Conservation (phyloP, 2,888 invertebrate genomes). For the Macaria liturata region DNA sequence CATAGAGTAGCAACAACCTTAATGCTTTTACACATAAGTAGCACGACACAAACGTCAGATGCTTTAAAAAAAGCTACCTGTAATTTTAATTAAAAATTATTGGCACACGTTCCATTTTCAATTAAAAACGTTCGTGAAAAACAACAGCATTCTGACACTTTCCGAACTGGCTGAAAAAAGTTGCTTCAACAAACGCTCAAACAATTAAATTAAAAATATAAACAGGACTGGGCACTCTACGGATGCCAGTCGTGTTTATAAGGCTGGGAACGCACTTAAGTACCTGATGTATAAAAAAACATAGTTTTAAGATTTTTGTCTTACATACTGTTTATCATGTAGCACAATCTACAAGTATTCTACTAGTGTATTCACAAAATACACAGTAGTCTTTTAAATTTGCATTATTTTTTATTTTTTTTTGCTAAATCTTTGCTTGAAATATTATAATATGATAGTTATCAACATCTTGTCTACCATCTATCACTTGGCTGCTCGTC, state of each 20-base stretch:
- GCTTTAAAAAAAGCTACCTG: constrained; percentile 6
- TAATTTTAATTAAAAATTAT: constrained; percentile 28
- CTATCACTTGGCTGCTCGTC: too few relatives aligned
- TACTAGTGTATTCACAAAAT: too few relatives aligned
- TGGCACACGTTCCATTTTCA: constrained; percentile 34
- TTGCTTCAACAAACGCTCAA: constrained; percentile 45
- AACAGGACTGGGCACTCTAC: constrained; percentile 47
- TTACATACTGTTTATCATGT: too few relatives aligned
- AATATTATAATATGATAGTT: too few relatives aligned
- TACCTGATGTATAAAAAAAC: background rate
- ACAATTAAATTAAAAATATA: constrained; percentile 49
- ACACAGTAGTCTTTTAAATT: too few relatives aligned
- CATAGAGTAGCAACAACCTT: background rate
- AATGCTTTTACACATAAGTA: background rate
- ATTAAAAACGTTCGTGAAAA: constrained; percentile 37
- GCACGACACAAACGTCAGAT: constrained; percentile 13
- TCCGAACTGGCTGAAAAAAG: constrained; percentile 35
- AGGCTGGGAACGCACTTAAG: constrained; percentile 21
- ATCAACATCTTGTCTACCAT: too few relatives aligned
- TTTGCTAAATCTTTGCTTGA: too few relatives aligned
- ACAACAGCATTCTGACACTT: constrained; percentile 34
- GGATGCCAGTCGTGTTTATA: constrained; percentile 57
- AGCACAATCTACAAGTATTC: too few relatives aligned
- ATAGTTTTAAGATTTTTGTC: too few relatives aligned
- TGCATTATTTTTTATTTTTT: too few relatives aligned